A percentile compares a stretch with the other conserved stretches of the same genome.
Conservation (phyloP, 2,113 vertebrate genomes). For the Rhinopomastus cyanomelas region DNA sequence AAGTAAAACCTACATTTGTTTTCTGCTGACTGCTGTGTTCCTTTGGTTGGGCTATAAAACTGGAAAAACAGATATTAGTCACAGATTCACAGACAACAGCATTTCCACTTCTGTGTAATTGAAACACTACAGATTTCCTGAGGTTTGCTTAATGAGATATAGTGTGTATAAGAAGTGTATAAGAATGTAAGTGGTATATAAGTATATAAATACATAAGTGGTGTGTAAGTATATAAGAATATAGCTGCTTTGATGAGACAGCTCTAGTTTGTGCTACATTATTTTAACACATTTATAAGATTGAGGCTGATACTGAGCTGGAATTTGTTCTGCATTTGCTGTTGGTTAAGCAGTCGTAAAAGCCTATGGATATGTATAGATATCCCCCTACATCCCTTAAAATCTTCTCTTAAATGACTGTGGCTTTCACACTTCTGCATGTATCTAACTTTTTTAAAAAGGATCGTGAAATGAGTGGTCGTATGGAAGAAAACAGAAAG, state of each 20-base stretch:
- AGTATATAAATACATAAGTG: too few relatives aligned
- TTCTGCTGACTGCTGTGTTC: too few relatives aligned
- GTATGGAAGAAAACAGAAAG: background rate
- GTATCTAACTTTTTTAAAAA: background rate
- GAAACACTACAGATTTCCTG: accelerated
- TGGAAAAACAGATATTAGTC: accelerated
- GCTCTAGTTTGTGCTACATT: background rate
- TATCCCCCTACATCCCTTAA: background rate
- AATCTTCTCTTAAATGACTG: background rate
- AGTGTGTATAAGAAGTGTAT: too few relatives aligned
- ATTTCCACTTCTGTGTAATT: accelerated
- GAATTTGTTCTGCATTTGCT: background rate
- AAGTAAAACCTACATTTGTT: too few relatives aligned
- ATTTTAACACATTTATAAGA: background rate
- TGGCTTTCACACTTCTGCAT: background rate
- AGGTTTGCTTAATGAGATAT: accelerated
- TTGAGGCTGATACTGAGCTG: background rate
- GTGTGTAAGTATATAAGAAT: too few relatives aligned
- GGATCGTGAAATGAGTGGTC: conserved; percentile 51
- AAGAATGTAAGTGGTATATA: too few relatives aligned
- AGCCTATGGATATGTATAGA: too few relatives aligned
- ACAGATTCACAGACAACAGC: background rate
- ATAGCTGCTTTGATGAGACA: background rate
- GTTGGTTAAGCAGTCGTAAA: background rate
- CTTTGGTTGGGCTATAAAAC: too few relatives aligned